These are phyloP conservation scores for Bubo bubo DNA, from an alignment of 2,113 vertebrate genomes.

Conservation along the genomic window DNA sequence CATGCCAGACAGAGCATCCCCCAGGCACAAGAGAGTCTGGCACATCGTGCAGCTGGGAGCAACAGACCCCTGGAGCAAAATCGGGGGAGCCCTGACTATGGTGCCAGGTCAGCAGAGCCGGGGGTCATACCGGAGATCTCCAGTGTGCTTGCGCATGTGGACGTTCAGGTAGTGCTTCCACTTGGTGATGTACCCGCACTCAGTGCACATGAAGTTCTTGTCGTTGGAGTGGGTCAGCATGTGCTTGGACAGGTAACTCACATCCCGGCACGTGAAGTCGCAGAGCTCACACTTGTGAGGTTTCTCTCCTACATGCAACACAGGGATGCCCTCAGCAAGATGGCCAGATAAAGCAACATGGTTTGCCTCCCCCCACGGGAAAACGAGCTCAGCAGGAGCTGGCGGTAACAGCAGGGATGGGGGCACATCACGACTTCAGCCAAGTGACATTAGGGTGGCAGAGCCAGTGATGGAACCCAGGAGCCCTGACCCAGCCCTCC, in stretches of 20 bases:
- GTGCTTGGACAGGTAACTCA: conserved; percentile 95
- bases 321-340: not conserved
- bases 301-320: conserved; percentile 84
- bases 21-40: not conserved
- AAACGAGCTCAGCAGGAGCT: not conserved
- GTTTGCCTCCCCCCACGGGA: not conserved
- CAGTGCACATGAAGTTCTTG: conserved; percentile 97
- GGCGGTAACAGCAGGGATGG: not conserved
- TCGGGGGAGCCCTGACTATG: not conserved
- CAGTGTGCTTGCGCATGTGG: conserved; percentile 97
- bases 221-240: conserved; percentile 92
- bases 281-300: conserved; percentile 94
- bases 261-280: conserved; percentile 92
- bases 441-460: not conserved
- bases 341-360: not conserved
- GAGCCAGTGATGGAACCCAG: not conserved
- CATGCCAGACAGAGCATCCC: not conserved
- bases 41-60: not conserved
- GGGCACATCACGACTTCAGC: not conserved
- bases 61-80: not conserved
- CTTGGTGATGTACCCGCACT: conserved; percentile 96
- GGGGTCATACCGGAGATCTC: conserved; percentile 87
- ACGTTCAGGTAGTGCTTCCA: conserved; percentile 97
- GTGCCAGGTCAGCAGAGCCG: not conserved
- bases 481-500: not conserved